Base-by-base conservation (phyloP, 2,888 invertebrate genomes). In the Oxyteleia sp. region DNA sequence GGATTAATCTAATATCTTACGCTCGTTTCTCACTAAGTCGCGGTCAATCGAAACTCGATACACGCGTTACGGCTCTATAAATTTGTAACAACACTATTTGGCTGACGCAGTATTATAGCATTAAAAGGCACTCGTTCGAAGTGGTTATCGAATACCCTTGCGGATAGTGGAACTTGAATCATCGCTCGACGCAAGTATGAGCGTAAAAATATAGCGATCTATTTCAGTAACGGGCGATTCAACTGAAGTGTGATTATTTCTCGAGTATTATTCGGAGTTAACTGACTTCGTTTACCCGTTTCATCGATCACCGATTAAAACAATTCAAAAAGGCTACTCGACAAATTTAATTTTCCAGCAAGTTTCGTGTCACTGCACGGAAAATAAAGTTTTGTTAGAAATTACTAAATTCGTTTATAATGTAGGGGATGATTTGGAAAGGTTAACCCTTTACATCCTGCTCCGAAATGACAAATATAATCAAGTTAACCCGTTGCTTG, bases 21-120 rank as follows among this genome's bases (percentile, higher is more conserved):
- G 66, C 35, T 64, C 23, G 15, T 49, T 59, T 64, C 75, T 76
- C 66, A 76, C 57, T 76, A 66, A 66, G 15, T 59, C 55, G 45
- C 47, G 13, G 20, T 53, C 15, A 43, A 63, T 55, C 16, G 53
- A 38, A 76, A 49, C 66, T 59, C 49, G 57, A 41, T 55, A 66
- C 41, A 16, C 49, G 66, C 41, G 18, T 63, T 49, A 49, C 57
- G 16, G 47, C 35, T 68, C 55, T 51, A 71, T 15, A 55, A 71
- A 71, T 79, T 71, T 49, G 49, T 72, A 80, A 80, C 72, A 80
- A 66, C 72, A 51, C 41, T 80, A 72, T 80, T 72, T 80, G 79
- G 71, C 64, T 79, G 51, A 66, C 32, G 20, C 18, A 55, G 15
- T 51, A 49, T 43, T 43, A 53, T 63, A 64, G 57, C 29, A 55